Evolutionary conservation across 2,888 invertebrate species (phyloP).

Genomic region (Mythimna impura): DNA sequence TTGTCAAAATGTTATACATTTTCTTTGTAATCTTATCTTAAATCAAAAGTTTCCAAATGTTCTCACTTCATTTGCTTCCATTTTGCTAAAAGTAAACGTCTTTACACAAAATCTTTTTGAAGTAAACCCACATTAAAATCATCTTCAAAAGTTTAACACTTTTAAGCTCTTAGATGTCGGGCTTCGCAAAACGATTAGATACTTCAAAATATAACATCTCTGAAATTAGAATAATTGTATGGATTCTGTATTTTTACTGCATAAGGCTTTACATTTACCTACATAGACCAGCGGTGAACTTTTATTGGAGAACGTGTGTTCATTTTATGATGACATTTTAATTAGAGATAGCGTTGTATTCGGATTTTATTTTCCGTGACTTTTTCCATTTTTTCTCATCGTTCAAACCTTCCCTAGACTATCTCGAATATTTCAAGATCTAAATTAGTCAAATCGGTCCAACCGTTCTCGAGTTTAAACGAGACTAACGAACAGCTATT

Average conservation of each 20-base stretch:
- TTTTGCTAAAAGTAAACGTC: slow-evolving; percentile 32
- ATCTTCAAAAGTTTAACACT: slow-evolving; percentile 38
- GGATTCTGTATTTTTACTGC: not conserved
- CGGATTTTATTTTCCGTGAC: too few relatives aligned
- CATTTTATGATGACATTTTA: too few relatives aligned
- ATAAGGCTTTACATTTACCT: not conserved
- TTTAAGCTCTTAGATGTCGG: slow-evolving; percentile 14
- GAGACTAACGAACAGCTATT: too few relatives aligned
- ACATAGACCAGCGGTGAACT: too few relatives aligned
- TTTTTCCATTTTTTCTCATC: too few relatives aligned
- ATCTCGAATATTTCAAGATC: too few relatives aligned
- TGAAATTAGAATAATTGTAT: slow-evolving; percentile 4
- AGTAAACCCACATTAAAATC: slow-evolving; percentile 34
- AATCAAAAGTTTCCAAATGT: slow-evolving; percentile 41
- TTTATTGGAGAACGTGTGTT: too few relatives aligned
- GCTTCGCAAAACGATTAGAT: slow-evolving; percentile 1
- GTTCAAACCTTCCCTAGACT: too few relatives aligned
- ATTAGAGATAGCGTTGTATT: too few relatives aligned
- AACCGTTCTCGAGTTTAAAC: too few relatives aligned
- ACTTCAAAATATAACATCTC: not conserved
- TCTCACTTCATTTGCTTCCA: slow-evolving; percentile 50
- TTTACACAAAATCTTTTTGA: slow-evolving; percentile 47
- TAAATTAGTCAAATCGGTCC: too few relatives aligned
- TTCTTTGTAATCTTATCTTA: slow-evolving; percentile 40
- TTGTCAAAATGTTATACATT: slow-evolving; percentile 26